Evolutionary conservation across 2,888 invertebrate genomes (phyloP).

Genomic region (Lasioglossum oenotherae): DNA sequence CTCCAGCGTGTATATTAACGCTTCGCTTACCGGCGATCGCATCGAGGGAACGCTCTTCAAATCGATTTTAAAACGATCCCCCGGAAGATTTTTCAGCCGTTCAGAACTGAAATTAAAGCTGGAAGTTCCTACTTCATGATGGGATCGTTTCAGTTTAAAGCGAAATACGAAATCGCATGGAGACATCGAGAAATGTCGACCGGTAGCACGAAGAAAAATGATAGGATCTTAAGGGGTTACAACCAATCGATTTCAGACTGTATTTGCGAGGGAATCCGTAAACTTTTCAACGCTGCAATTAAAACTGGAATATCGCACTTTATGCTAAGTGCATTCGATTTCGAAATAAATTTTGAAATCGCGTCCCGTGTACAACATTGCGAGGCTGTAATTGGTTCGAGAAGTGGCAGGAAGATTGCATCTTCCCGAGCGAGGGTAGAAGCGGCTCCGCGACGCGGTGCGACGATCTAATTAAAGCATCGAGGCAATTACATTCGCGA

Average conservation of each 20-base stretch:
- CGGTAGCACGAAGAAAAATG: background rate
- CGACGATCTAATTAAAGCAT: background rate
- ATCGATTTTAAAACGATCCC: background rate
- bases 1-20: background rate
- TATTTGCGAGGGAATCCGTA: background rate
- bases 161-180: background rate
- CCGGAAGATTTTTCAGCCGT: background rate
- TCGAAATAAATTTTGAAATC: conserved; percentile 1
- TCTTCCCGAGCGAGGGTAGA: background rate
- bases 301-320: background rate
- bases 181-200: background rate
- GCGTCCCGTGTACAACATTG: background rate
- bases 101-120: background rate
- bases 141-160: background rate
- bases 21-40: background rate
- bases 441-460: background rate
- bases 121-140: background rate
- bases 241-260: background rate
- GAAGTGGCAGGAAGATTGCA: background rate
- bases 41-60: background rate
- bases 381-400: background rate
- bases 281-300: background rate
- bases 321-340: background rate
- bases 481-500: background rate
- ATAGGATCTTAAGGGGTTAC: background rate